Evolutionary conservation across 2,113 vertebrate genomes (phyloP).

Genomic region (Ameiurus melas): DNA sequence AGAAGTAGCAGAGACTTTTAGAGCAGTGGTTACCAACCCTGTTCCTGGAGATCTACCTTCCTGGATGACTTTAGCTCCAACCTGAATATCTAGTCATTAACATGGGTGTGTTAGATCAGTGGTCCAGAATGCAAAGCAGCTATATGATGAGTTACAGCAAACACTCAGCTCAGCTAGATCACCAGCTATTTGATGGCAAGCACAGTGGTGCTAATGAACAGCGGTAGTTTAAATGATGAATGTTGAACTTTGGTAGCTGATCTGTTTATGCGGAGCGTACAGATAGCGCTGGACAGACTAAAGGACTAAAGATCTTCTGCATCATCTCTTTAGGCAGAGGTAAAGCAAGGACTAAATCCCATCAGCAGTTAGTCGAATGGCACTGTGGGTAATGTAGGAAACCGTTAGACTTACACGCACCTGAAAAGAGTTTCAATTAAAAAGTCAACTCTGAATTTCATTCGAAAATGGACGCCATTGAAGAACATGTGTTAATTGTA

Average conservation of each 20-base stretch:
- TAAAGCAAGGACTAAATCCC: not conserved
- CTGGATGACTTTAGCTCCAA: too few relatives aligned
- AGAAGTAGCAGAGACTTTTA: not conserved
- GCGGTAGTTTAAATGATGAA: not conserved
- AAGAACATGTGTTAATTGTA: not conserved
- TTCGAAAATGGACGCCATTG: not conserved
- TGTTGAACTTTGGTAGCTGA: not conserved
- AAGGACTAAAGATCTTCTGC: not conserved
- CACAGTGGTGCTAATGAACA: not conserved
- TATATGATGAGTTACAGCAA: not conserved
- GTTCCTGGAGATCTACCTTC: too few relatives aligned
- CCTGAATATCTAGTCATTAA: too few relatives aligned
- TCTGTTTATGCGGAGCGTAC: not conserved
- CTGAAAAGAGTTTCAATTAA: not conserved
- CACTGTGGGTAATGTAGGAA: not conserved
- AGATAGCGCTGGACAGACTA: not conserved
- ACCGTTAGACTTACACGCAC: not conserved
- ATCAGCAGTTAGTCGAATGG: not conserved
- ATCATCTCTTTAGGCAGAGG: not conserved
- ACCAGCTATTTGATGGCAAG: not conserved
- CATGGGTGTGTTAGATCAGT: too few relatives aligned
- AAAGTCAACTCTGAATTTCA: not conserved
- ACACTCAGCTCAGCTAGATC: not conserved
- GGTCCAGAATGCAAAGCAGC: not conserved
- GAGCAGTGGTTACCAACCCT: too few relatives aligned